phyloP scores from a whole-genome alignment of 2,888 invertebrate genomes.

The Tridacna crocea region DNA sequence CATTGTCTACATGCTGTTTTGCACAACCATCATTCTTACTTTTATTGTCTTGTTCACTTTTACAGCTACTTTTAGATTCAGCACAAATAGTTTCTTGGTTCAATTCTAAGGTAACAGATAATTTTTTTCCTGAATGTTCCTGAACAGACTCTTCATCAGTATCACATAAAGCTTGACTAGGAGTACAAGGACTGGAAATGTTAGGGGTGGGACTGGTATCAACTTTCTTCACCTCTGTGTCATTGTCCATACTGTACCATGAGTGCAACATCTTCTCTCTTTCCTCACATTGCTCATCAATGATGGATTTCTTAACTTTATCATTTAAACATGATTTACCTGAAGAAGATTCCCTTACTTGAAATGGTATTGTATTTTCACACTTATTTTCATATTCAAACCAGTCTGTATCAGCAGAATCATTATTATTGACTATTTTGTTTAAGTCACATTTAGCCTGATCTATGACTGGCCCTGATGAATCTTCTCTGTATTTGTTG shows the following conservation, averaged over 20 bases:
- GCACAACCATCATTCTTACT: not conserved
- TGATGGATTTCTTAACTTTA: not conserved
- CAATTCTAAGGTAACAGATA: not conserved
- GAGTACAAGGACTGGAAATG: not conserved
- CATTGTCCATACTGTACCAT: constrained; percentile 54
- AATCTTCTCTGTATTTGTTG: not conserved
- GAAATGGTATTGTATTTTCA: constrained; percentile 36
- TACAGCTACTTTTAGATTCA: not conserved
- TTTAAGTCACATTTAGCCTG: not conserved
- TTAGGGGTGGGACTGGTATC: not conserved
- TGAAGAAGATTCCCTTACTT: not conserved
- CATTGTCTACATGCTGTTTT: not conserved
- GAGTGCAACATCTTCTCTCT: constrained; percentile 18
- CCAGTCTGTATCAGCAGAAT: constrained; percentile 34
- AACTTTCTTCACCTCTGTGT: constrained; percentile 28
- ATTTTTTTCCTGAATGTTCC: not conserved
- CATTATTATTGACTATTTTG: not conserved
- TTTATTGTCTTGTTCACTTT: not conserved
- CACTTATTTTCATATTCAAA: constrained; percentile 56
- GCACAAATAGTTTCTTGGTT: constrained; percentile 4
- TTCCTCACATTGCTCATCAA: not conserved
- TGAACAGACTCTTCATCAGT: not conserved
- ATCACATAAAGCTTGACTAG: constrained; percentile 29
- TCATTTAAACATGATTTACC: not conserved
- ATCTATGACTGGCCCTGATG: not conserved